Conservation (phyloP, 2,888 invertebrate species). For the Athalia circularis region DNA sequence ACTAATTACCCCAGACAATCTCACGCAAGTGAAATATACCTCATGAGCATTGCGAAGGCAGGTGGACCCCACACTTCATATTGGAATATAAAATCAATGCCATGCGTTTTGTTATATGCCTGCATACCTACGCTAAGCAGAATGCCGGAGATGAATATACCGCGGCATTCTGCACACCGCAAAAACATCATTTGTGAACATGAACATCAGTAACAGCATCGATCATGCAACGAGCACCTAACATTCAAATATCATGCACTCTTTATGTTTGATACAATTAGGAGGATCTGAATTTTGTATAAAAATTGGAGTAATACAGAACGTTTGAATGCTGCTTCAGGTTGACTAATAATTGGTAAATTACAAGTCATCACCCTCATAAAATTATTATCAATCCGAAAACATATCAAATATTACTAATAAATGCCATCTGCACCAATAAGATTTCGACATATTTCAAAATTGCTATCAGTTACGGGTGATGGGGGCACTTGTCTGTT, state of each 20-base stretch:
- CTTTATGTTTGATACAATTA: conserved; percentile 23
- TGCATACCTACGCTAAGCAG: neutral
- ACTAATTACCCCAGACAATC: conserved; percentile 48
- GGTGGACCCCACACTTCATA: conserved; percentile 2
- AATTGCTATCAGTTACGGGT: conserved; percentile 15
- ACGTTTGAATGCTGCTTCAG: no score
- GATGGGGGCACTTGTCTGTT: conserved; percentile 28
- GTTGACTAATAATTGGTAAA: neutral
- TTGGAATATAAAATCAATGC: conserved; percentile 12
- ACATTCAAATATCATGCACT: conserved; percentile 31
- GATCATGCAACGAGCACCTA: conserved; percentile 37
- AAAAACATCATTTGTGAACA: neutral
- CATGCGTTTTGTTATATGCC: neutral
- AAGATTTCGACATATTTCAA: neutral
- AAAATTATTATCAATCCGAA: no score
- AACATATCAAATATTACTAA: no score
- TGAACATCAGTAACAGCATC: conserved; percentile 33
- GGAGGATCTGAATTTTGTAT: neutral
- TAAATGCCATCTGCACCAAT: neutral
- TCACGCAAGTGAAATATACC: conserved; percentile 19
- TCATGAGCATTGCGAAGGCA: conserved; percentile 13
- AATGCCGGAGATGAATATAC: neutral
- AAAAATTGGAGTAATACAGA: neutral
- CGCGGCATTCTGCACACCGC: conserved; percentile 7
- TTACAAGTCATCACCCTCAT: neutral